These are phyloP conservation scores for Lota lota DNA, from an alignment of 2,113 vertebrate species.

Conservation along the genomic window DNA sequence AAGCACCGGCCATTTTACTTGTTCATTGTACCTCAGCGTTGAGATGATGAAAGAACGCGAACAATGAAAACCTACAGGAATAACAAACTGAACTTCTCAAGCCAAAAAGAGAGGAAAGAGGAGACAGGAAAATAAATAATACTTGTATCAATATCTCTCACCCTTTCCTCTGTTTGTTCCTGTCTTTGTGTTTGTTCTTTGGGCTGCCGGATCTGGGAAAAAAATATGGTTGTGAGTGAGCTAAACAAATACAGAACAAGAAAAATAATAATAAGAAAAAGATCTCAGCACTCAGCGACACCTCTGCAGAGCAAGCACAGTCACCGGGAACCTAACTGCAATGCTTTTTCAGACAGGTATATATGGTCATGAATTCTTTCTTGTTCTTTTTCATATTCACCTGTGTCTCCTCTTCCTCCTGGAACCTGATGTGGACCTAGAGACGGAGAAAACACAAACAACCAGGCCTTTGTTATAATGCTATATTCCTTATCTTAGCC, in stretches of 20 bases:
- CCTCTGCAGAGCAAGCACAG: no score
- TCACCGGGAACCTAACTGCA: no score
- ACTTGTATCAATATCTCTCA: conserved; percentile 58
- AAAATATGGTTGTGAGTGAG: conserved; percentile 12
- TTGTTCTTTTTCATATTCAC: conserved; percentile 67
- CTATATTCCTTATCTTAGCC: no score
- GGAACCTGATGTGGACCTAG: conserved; percentile 89
- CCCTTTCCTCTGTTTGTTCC: conserved; percentile 94
- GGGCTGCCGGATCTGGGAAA: conserved; percentile 85
- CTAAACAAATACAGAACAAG: no score
- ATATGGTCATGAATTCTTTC: no score
- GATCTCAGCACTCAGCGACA: not conserved
- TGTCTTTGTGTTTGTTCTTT: conserved; percentile 95
- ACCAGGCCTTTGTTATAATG: no score
- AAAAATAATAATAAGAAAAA: not conserved
- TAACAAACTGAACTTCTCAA: no score
- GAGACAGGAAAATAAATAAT: not conserved
- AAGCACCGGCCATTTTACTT: no score
- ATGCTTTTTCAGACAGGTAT: no score
- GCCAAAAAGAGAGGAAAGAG: not conserved
- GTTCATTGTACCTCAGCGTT: no score
- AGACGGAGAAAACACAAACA: not conserved
- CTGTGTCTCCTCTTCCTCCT: conserved; percentile 93
- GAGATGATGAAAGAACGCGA: no score
- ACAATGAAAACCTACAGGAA: no score